Base-by-base conservation (phyloP, 2,888 invertebrate genomes). In the Aspidiotus rigidus region DNA sequence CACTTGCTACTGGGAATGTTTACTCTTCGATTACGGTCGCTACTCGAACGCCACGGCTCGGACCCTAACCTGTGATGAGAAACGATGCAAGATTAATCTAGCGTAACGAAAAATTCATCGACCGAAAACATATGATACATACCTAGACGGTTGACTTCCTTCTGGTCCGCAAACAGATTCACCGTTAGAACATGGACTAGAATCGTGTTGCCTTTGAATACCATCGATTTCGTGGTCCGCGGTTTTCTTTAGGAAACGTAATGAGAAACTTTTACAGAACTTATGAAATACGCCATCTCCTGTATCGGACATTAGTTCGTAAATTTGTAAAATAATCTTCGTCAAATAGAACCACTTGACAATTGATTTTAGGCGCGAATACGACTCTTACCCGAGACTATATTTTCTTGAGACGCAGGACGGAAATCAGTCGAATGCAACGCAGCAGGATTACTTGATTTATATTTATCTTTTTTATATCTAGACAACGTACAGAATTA, bases 21-120 rank as follows among this genome's bases (percentile, higher is more conserved):
- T 7, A 69, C 28, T 69, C 59, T 60, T 76, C 84, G 85, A 75
- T 86, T 86, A 69, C 85, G 80, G 75, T 87, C 87, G 76, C 86
- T 87, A 75, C 86, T 86, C 17, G 84, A 83, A 71, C 87, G 82
- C 86, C 86, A 87, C 69, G 85, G 83, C 66, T 86, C 79, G 41
- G 86, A 85, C n/a, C 87, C 87, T 76, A 87, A 85, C 74, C 49
- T 49, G 49, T 13, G n/a, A 49, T 49, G 11, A 49, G 1, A 6
- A 49, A 49, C 49, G 49, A n/a, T 49, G 11, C n/a, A 6, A 49
- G 28, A 28, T 28, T 28, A 28, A 28, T 28, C 86, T 85, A 77
- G 28, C 28, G 5, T 1, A 28, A 3, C 28, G 28, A 28, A 28
- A 28, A 28, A 28, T 28, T 28, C 28, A 28, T 28, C 28, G 5